phyloP scores from a whole-genome alignment of 2,888 invertebrate species.

The Patella caerulea region DNA sequence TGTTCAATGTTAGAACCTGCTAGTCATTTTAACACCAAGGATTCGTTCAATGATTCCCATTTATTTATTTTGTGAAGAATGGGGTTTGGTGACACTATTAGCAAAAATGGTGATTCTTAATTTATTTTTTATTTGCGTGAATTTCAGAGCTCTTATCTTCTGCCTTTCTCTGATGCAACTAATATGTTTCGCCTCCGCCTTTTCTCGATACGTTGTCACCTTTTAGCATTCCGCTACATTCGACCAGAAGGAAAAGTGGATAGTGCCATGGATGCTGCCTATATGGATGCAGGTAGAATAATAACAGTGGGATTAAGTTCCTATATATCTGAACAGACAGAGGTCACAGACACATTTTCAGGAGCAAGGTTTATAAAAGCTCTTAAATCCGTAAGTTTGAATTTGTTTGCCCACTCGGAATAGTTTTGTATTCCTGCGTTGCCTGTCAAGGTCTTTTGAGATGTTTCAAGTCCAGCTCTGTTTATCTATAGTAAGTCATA shows the following conservation, averaged over 20 bases:
- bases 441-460: too few relatives aligned
- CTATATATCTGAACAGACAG: constrained; percentile 41
- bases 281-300: constrained; percentile 50
- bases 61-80: too few relatives aligned
- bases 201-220: constrained; percentile 51
- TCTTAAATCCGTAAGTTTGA: constrained; percentile 38
- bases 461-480: too few relatives aligned
- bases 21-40: too few relatives aligned
- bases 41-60: too few relatives aligned
- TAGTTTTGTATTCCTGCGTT: too few relatives aligned
- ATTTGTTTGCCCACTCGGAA: too few relatives aligned
- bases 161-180: constrained; percentile 46
- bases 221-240: constrained; percentile 57
- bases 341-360: constrained; percentile 34
- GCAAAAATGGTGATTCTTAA: too few relatives aligned
- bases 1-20: too few relatives aligned
- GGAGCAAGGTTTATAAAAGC: constrained; percentile 39
- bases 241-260: constrained; percentile 29
- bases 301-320: constrained; percentile 47
- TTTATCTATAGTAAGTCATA: too few relatives aligned
- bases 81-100: too few relatives aligned
- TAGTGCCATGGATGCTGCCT: constrained; percentile 42
- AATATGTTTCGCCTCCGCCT: constrained; percentile 57
- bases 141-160: constrained; percentile 44
- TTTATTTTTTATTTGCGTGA: too few relatives aligned